These are phyloP conservation scores for Pseudochaenichthys georgianus DNA, from an alignment of 2,797 vertebrate species.

Conservation along the genomic window DNA sequence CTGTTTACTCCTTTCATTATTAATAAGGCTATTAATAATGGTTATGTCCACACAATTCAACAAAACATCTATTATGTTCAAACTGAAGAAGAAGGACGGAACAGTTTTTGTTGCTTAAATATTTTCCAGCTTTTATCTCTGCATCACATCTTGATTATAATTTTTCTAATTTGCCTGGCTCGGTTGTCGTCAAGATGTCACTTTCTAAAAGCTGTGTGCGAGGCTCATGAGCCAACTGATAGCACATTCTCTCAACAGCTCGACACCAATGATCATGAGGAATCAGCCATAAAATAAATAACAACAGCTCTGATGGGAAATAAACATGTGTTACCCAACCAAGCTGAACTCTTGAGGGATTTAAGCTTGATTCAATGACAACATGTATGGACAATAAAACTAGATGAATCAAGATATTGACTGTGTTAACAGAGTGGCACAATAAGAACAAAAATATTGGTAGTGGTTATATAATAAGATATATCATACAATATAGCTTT, in stretches of 20 bases:
- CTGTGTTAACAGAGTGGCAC: neutral
- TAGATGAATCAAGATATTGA: conserved; percentile 14
- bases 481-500: neutral
- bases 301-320: conserved; percentile 56
- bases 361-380: conserved; percentile 37
- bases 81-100: neutral
- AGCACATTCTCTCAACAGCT: conserved; percentile 43
- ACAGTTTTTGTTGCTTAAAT: neutral
- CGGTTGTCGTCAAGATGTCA: conserved; percentile 33
- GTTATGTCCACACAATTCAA: neutral
- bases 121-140: neutral
- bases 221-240: conserved; percentile 28
- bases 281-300: conserved; percentile 60
- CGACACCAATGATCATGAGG: conserved; percentile 38
- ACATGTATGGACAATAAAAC: conserved; percentile 47
- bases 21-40: neutral
- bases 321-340: conserved; percentile 51
- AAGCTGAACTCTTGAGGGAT: conserved; percentile 27
- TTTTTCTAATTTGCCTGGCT: conserved; percentile 2
- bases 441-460: neutral
- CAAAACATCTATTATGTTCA: neutral
- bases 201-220: conserved; percentile 31
- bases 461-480: conserved; percentile 2
- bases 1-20: conserved; percentile 11
- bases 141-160: neutral